Base-by-base conservation (phyloP, 1,140 invertebrate genomes). In the Bombus affinis region DNA sequence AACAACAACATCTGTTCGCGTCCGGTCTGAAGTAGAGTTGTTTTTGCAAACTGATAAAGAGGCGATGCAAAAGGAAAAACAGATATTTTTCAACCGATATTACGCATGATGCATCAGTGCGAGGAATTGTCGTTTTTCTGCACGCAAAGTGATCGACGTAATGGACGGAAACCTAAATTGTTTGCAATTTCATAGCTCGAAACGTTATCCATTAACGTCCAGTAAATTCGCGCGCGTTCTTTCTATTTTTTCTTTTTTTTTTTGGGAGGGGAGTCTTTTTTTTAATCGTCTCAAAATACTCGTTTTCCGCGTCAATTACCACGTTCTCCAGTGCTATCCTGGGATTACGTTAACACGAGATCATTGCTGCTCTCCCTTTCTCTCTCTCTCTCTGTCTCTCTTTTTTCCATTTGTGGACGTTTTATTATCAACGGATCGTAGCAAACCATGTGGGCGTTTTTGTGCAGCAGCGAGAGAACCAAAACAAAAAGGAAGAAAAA, bases 111-210 rank as follows among this genome's bases (percentile, higher is more conserved):
- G 32, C 74, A 57, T 37, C 74, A 35, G 9, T 35, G 25, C 35
- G 28, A 28, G 35, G 35, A 76, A 59, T 37, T 13, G n/a, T 39
- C 74, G 74, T 59, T 76, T 76, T 76, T 59, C 47, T 25, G 25
- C 53, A 35, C 47, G 47, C 53, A 42, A 25, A 25, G 39, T 32
- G 39, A 78, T 78, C 76, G 59, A 44, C 62, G 39, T 79, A 79
- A 47, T 44, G 59, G 77, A 66, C 62, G 77, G 42, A 66, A 79
- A 79, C 32, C 62, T 66, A 79, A 79, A 79, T 79, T 35, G 77
- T 79, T 68, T 47, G 77, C 39, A 68, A 79, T 79, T 79, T 68
- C 62, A 44, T 79, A 79, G 22, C 62, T 44, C 62, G n/a, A 44
- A 78, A 78, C 59, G n/a, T 39, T 18, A 25, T 78, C 59, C 39